Conservation (phyloP, 1,140 invertebrate genomes). For the Melitaea cinxia region DNA sequence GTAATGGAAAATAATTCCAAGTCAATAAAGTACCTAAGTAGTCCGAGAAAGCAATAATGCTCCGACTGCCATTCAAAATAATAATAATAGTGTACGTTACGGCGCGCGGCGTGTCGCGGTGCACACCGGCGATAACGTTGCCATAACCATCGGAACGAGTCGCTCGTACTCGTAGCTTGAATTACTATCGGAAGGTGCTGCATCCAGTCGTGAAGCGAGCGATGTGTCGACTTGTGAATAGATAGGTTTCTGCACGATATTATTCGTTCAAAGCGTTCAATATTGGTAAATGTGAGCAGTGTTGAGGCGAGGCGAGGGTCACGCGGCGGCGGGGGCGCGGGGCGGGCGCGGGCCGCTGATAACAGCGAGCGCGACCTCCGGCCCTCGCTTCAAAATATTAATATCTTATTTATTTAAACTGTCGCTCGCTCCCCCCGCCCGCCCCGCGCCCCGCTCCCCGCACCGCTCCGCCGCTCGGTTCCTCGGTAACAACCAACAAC, state of each 20-base stretch:
- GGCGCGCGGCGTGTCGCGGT: neutral
- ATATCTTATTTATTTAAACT: constrained; percentile 67
- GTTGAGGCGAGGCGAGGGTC: constrained; percentile 10
- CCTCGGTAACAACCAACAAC: too few species aligned
- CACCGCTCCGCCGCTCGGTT: neutral
- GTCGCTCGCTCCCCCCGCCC: constrained; percentile 28
- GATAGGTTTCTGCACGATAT: neutral
- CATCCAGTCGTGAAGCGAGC: neutral
- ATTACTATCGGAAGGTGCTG: neutral
- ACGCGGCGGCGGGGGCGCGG: constrained; percentile 25
- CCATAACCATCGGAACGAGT: constrained; percentile 6
- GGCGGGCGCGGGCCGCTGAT: constrained; percentile 43
- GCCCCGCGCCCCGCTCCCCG: constrained; percentile 13
- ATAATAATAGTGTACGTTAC: constrained; percentile 9
- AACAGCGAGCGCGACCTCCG: constrained; percentile 63
- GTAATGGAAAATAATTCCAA: neutral
- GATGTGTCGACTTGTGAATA: neutral
- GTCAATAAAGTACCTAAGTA: neutral
- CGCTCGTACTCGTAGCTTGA: neutral
- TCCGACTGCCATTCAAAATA: neutral
- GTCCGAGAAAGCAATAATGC: neutral
- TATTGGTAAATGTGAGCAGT: constrained; percentile 14
- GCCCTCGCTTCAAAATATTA: constrained; percentile 70
- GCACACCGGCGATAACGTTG: neutral
- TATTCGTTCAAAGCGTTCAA: constrained; percentile 12